phyloP scores from a whole-genome alignment of 2,797 vertebrate species.

The Thaleichthys pacificus region DNA sequence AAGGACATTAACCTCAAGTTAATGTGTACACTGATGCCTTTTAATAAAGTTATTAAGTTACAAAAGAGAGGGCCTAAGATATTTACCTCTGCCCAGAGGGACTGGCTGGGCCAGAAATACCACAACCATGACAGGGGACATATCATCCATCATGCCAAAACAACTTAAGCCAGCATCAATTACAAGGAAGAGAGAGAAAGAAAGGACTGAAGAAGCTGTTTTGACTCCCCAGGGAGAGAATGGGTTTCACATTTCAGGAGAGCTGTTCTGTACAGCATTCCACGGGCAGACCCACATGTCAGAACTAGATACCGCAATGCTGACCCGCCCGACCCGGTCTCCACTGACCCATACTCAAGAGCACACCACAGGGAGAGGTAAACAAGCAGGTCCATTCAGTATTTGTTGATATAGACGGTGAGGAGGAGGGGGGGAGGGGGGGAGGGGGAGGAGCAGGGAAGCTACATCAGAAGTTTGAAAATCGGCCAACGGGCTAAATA shows the following conservation, averaged over 20 bases:
- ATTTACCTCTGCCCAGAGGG: conserved; percentile 21
- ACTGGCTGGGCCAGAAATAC: conserved; percentile 58
- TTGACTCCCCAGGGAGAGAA: conserved; percentile 52
- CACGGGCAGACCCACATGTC: conserved; percentile 42
- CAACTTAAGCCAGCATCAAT: conserved; percentile 45
- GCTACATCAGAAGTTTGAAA: conserved; percentile 55
- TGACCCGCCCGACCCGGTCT: conserved; percentile 40
- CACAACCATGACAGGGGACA: conserved; percentile 36
- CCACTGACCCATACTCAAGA: conserved; percentile 23
- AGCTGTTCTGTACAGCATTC: conserved; percentile 33
- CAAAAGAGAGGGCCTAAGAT: neutral
- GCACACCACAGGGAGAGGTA: neutral
- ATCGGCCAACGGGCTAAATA: conserved; percentile 68
- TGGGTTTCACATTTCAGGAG: conserved; percentile 61
- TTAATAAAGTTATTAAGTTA: neutral
- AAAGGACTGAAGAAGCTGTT: conserved; percentile 55
- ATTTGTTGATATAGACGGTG: neutral
- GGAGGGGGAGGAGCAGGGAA: neutral
- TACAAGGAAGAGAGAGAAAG: conserved; percentile 28
- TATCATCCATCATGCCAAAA: conserved; percentile 37
- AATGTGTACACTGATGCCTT: neutral
- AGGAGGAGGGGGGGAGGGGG: neutral
- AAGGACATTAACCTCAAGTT: neutral
- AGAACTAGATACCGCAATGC: conserved; percentile 28
- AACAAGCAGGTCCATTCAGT: neutral